Conservation (phyloP, 2,888 invertebrate species). For the Rhingia campestris region DNA sequence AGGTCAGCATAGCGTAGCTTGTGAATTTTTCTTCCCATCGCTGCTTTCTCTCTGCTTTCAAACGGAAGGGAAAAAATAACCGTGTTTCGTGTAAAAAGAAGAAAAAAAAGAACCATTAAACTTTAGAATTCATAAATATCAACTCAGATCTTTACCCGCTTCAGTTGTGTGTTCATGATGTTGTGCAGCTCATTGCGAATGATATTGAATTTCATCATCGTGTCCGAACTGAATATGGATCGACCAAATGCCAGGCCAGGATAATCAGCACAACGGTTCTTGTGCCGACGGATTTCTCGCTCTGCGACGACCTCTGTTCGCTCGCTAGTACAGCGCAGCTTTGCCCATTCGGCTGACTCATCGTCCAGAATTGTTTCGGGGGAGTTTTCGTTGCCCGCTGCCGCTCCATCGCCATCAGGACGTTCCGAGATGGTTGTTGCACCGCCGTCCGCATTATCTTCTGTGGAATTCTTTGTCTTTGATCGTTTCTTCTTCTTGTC, state of each 20-base stretch:
- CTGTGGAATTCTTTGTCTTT: constrained; percentile 72
- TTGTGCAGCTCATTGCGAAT: constrained; percentile 98
- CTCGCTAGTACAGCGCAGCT: constrained; percentile 94
- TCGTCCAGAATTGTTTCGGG: constrained; percentile 85
- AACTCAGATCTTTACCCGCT: constrained; percentile 88
- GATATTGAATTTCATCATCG: constrained; percentile 98
- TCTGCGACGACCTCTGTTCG: constrained; percentile 94
- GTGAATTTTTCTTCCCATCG: constrained; percentile 52
- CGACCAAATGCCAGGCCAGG: constrained; percentile 95
- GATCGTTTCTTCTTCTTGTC: constrained; percentile 77
- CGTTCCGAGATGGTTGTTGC: constrained; percentile 75
- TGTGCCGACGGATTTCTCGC: constrained; percentile 89
- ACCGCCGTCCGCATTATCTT: constrained; percentile 50
- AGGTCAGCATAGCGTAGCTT: constrained; percentile 49
- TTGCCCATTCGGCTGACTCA: constrained; percentile 90
- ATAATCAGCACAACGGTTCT: constrained; percentile 93
- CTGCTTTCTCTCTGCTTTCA: constrained; percentile 53
- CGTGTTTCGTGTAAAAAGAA: constrained; percentile 16
- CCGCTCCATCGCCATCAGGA: constrained; percentile 81
- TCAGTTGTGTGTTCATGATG: constrained; percentile 97
- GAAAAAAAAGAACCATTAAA: constrained; percentile 39
- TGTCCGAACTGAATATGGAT: constrained; percentile 97
- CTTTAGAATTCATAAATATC: constrained; percentile 33
- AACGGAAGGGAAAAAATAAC: constrained; percentile 28
- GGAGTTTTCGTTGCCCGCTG: constrained; percentile 81